Evolutionary conservation across 1,140 invertebrate species (phyloP), one percentile per base, ranked within the genome.

Genomic region (Sminthurinus signatus): DNA sequence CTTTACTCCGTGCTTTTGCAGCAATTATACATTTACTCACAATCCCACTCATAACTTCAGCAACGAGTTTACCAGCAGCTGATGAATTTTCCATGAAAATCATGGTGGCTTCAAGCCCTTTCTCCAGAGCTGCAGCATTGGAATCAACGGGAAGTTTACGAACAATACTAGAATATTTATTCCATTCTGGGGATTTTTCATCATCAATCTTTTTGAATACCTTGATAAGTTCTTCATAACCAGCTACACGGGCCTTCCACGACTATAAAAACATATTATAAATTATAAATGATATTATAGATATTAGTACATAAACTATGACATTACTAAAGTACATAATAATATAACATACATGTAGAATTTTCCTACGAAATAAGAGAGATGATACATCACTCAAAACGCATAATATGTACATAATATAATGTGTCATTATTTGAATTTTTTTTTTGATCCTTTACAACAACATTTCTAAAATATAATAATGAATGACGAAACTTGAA

Each of bases 141-240:
- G 86, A 93, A 75, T 98, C 96, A 5, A 84, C 80, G 0, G 97
- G 92, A 83, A 98, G 93, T 77, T 97, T 97, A 75, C 96, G 96
- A 36, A 98, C 83, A n/a, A 96, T 78, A 3, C 88, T 87, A 1
- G 89, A 77, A 79, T 88, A 98, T 77, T 93, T 95, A 62, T 84
- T 87, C 84, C 93, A 97, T 75, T 97, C 93, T 1, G 90, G 84
- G 50, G 88, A 88, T 75, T 96, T 96, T 74, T 96, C 92, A 79
- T 96, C 91, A 65, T 88, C 86, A 64, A 90, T 85, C 69, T 85
- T 83, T 50, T 85, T 81, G 78, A 98, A 96, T 10, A 90, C 78
- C 75, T 96, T 96, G 3, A 86, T 83, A 0, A 91, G 88, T 76
- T 96, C 92, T 79, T 97, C 93, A 74, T 96, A 98, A 0, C 93